Conservation (phyloP, 2,888 invertebrate genomes). For the Girardia tigrina region DNA sequence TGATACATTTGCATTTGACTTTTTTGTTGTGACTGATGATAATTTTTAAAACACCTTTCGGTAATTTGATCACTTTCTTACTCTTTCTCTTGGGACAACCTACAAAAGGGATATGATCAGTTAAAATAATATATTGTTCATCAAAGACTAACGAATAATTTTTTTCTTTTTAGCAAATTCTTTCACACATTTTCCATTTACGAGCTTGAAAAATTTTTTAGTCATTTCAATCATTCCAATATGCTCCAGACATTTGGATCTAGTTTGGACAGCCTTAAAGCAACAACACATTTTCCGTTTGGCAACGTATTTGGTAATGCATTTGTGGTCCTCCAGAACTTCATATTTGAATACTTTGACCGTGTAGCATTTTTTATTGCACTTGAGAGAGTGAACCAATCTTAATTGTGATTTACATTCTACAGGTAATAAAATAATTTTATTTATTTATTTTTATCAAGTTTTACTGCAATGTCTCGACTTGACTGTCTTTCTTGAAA, state of each 20-base stretch:
- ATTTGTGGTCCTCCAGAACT: not conserved
- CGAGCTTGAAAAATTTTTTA: not conserved
- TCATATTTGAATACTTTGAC: constrained; percentile 28
- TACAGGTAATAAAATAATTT: not conserved
- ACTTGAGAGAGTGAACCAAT: not conserved
- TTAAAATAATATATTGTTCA: not conserved
- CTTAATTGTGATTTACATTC: constrained; percentile 26
- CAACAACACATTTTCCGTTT: constrained; percentile 29
- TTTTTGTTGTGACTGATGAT: not conserved
- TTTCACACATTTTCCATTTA: constrained; percentile 4
- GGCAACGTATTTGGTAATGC: constrained; percentile 25
- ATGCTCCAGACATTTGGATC: not conserved
- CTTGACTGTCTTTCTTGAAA: not conserved
- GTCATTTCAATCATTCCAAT: constrained; percentile 24
- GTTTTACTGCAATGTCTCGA: constrained; percentile 26
- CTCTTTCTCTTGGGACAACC: not conserved
- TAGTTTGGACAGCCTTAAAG: not conserved
- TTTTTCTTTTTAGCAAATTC: not conserved
- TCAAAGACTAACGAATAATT: constrained; percentile 28
- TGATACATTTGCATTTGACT: not conserved
- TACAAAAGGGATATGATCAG: not conserved
- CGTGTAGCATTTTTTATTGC: constrained; percentile 25
- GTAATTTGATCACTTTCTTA: not conserved
- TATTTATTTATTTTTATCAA: not conserved
- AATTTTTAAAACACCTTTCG: not conserved